A percentile compares a stretch with the other conserved stretches of the same genome.
phyloP scores from a whole-genome alignment of 2,113 vertebrate genomes.

The Penelope pileata region DNA sequence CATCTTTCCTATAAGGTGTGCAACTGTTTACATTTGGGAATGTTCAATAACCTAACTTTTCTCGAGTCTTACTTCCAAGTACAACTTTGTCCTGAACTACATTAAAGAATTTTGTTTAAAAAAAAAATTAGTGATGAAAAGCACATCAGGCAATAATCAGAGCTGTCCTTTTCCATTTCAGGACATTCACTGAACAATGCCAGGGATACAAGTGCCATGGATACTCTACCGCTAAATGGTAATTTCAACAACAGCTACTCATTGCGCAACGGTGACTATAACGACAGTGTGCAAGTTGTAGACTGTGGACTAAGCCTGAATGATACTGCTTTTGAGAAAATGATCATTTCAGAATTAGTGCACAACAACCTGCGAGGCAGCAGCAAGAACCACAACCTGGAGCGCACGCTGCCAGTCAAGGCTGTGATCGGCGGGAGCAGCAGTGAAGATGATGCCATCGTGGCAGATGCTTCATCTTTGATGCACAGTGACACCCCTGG shows the following conservation, averaged over 20 bases:
- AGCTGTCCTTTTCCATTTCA: slow-evolving; percentile 80
- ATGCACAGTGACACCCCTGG: slow-evolving; percentile 88
- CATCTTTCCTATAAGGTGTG: slow-evolving; percentile 72
- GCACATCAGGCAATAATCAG: slow-evolving; percentile 32
- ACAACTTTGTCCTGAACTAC: slow-evolving; percentile 95
- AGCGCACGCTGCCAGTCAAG: slow-evolving; percentile 87
- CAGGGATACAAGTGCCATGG: slow-evolving; percentile 99
- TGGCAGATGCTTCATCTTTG: slow-evolving; percentile 91
- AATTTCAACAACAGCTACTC: slow-evolving; percentile 99
- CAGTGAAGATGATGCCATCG: slow-evolving; percentile 90
- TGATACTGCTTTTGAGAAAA: slow-evolving; percentile 98
- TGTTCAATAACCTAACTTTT: slow-evolving; percentile 70
- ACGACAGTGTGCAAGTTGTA: slow-evolving; percentile 91
- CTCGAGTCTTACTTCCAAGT: slow-evolving; percentile 72
- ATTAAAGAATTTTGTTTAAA: slow-evolving; percentile 83
- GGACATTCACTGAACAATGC: slow-evolving; percentile 99
- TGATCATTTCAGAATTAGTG: slow-evolving; percentile 99
- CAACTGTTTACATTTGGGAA: slow-evolving; percentile 75
- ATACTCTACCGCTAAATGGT: slow-evolving; percentile 99
- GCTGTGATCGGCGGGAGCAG: slow-evolving; percentile 86
- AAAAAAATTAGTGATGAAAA: not conserved
- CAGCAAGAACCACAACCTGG: slow-evolving; percentile 90
- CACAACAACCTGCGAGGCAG: slow-evolving; percentile 97
- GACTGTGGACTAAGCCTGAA: slow-evolving; percentile 98
- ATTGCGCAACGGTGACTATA: slow-evolving; percentile 94